These are phyloP conservation scores for Oegoconia quadripuncta DNA, from an alignment of 2,888 invertebrate genomes.

Conservation along the genomic window DNA sequence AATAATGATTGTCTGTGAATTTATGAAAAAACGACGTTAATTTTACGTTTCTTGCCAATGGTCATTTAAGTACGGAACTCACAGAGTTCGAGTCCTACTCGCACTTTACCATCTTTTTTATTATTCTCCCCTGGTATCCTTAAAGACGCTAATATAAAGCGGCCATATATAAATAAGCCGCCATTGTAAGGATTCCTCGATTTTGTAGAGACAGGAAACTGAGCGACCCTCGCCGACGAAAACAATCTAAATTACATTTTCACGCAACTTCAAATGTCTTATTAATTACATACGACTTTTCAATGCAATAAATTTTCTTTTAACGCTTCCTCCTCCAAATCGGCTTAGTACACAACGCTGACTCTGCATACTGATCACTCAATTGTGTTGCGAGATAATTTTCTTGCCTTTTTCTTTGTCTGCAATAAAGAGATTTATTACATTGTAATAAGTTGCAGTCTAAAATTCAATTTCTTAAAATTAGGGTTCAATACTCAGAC, in stretches of 20 bases:
- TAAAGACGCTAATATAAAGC: constrained; percentile 79
- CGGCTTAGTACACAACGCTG: constrained; percentile 69
- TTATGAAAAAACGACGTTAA: too few species aligned
- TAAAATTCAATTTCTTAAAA: not conserved
- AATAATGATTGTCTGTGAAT: too few species aligned
- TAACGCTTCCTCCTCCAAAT: constrained; percentile 65
- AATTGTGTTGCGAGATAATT: constrained; percentile 48
- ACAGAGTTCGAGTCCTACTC: too few species aligned
- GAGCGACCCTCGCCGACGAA: constrained; percentile 60
- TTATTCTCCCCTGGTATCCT: constrained; percentile 72
- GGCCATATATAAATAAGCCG: constrained; percentile 76
- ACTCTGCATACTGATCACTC: constrained; percentile 65
- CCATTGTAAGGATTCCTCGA: constrained; percentile 61
- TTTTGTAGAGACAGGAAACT: constrained; percentile 59
- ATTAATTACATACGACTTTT: constrained; percentile 78
- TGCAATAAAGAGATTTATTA: constrained; percentile 6
- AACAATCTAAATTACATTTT: constrained; percentile 80
- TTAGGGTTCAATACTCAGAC: not conserved
- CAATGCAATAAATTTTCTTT: constrained; percentile 79
- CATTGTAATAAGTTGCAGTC: not conserved
- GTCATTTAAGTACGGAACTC: too few species aligned
- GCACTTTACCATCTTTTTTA: too few species aligned
- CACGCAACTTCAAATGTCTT: constrained; percentile 80
- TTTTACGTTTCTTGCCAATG: too few species aligned
- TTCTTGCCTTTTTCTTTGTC: constrained; percentile 30